phyloP scores from a whole-genome alignment of 2,113 vertebrate genomes.

The Nycticryphes semicollaris region DNA sequence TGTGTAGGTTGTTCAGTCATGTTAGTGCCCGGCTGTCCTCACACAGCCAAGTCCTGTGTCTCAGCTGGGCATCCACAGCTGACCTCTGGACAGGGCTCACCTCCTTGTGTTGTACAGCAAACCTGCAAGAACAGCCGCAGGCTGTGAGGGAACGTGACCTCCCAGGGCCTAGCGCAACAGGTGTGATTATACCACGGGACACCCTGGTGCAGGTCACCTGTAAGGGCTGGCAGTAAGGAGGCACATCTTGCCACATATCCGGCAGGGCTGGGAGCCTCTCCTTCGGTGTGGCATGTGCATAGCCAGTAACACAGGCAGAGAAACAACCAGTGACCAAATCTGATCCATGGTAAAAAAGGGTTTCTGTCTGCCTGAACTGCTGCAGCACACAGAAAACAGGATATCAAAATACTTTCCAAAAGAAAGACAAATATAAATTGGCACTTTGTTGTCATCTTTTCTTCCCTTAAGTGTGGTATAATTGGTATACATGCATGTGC shows the following conservation, averaged over 20 bases:
- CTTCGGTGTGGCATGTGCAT: neutral
- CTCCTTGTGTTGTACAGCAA: neutral
- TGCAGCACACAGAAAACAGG: neutral
- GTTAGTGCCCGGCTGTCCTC: neutral
- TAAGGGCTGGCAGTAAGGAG: neutral
- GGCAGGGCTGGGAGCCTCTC: neutral
- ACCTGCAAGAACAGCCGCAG: neutral
- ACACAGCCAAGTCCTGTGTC: neutral
- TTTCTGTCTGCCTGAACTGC: neutral
- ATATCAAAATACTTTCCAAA: neutral
- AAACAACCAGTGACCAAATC: neutral
- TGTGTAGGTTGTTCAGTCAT: neutral
- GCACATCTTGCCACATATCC: neutral
- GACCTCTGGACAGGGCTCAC: neutral
- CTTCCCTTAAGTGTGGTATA: neutral
- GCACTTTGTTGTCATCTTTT: neutral
- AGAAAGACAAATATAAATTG: neutral
- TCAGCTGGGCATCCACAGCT: neutral
- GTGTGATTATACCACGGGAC: accelerated
- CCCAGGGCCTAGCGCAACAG: neutral
- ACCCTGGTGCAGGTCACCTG: neutral
- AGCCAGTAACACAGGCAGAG: neutral
- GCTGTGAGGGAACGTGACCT: accelerated
- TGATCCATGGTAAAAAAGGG: neutral
- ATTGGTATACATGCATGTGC: neutral